Evolutionary conservation across 2,888 invertebrate genomes (phyloP).

Genomic region (Cheilosia impressa): DNA sequence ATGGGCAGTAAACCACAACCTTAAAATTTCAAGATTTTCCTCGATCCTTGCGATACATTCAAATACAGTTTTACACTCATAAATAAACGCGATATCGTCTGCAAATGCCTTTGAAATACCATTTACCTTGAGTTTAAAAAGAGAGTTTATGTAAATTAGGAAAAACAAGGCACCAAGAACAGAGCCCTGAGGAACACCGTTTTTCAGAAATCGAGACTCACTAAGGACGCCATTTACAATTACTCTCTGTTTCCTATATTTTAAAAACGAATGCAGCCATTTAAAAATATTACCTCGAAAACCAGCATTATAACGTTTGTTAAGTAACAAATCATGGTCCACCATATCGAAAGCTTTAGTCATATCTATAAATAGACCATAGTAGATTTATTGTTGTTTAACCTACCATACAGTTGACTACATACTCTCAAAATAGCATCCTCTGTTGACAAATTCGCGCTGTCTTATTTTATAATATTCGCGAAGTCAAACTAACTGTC

Average conservation of each 20-base stretch:
- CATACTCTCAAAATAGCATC: too few relatives aligned
- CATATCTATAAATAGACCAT: slow-evolving; percentile 31
- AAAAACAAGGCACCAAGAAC: slow-evolving; percentile 28
- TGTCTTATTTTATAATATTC: too few relatives aligned
- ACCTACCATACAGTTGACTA: slow-evolving; percentile 14
- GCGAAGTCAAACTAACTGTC: too few relatives aligned
- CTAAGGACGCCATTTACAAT: neutral
- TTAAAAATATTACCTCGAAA: slow-evolving; percentile 3
- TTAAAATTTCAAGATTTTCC: too few relatives aligned
- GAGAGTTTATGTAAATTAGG: slow-evolving; percentile 16
- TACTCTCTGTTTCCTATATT: slow-evolving; percentile 1
- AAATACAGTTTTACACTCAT: neutral
- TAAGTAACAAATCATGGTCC: neutral
- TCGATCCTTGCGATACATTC: neutral
- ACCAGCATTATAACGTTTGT: slow-evolving; percentile 11
- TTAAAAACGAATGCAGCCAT: neutral
- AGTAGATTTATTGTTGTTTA: neutral
- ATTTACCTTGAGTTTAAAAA: neutral
- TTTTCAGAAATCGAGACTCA: neutral
- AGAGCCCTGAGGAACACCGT: slow-evolving; percentile 16
- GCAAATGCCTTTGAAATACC: slow-evolving; percentile 13
- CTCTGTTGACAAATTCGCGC: too few relatives aligned
- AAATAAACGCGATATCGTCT: slow-evolving; percentile 18
- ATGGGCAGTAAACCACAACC: too few relatives aligned
- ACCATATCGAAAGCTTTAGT: slow-evolving; percentile 12